These are phyloP conservation scores for Amphilophus citrinellus DNA, from an alignment of 2,113 vertebrate genomes.

Conservation along the genomic window DNA sequence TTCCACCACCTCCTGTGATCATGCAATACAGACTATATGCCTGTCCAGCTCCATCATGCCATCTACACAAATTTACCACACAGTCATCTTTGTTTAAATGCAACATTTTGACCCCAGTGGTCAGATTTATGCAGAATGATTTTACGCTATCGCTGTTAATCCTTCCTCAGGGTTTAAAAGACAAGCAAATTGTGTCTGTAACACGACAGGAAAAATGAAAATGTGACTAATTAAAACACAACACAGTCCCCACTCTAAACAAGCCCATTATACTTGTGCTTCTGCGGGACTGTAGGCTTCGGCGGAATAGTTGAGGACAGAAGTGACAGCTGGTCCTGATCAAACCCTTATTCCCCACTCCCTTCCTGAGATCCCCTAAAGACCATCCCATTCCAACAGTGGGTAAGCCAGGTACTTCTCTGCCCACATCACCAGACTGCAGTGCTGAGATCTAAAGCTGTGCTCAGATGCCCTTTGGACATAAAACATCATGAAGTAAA, in stretches of 20 bases:
- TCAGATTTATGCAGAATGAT: background rate
- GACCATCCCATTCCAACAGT: slow-evolving; percentile 70
- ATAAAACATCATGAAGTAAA: slow-evolving; percentile 67
- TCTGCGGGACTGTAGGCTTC: slow-evolving; percentile 54
- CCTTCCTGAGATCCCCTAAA: slow-evolving; percentile 70
- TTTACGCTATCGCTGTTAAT: background rate
- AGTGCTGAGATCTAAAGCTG: slow-evolving; percentile 64
- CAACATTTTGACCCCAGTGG: background rate
- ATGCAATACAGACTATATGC: background rate
- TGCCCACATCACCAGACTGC: slow-evolving; percentile 63
- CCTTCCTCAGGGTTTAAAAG: slow-evolving; percentile 21
- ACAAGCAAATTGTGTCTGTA: slow-evolving; percentile 22
- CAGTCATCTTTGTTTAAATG: background rate
- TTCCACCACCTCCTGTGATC: background rate
- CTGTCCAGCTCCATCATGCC: background rate
- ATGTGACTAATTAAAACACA: slow-evolving; percentile 62
- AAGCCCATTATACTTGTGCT: slow-evolving; percentile 43
- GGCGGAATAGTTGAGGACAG: slow-evolving; percentile 64
- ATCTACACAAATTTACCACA: background rate
- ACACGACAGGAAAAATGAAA: slow-evolving; percentile 34
- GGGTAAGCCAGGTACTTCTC: slow-evolving; percentile 64
- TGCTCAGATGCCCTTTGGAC: slow-evolving; percentile 73
- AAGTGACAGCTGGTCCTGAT: slow-evolving; percentile 82
- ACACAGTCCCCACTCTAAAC: slow-evolving; percentile 31
- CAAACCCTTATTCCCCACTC: slow-evolving; percentile 74